A percentile compares a stretch with the other conserved stretches of the same genome.
Evolutionary conservation across 2,888 invertebrate genomes (phyloP).

Genomic region (Leptinotarsa haldemani): DNA sequence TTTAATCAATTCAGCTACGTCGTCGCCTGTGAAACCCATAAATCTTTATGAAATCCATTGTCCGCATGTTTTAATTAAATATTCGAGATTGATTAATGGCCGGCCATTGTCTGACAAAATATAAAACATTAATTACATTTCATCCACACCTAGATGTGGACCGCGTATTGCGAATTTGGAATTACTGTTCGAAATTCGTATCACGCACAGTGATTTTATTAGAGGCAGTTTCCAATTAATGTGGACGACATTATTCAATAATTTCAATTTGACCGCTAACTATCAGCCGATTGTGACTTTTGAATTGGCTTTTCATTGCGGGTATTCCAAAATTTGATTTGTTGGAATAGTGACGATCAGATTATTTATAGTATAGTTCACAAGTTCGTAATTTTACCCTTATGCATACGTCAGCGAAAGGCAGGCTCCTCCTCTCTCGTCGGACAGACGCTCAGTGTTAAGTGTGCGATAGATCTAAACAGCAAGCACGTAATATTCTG

Average conservation of each 20-base stretch:
- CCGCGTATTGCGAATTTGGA: conserved; percentile 56
- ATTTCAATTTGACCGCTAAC: conserved; percentile 47
- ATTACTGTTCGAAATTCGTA: conserved; percentile 51
- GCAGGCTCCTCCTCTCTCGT: too few relatives aligned
- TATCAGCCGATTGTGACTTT: conserved; percentile 38
- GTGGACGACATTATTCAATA: conserved; percentile 41
- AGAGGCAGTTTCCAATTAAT: conserved; percentile 55
- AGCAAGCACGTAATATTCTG: too few relatives aligned
- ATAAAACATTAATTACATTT: conserved; percentile 64
- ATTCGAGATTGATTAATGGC: conserved; percentile 67
- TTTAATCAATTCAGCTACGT: conserved; percentile 64
- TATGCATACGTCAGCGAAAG: too few relatives aligned
- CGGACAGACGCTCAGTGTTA: too few relatives aligned
- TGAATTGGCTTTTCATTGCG: conserved; percentile 40
- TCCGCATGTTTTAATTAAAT: conserved; percentile 68
- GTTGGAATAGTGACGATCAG: neutral
- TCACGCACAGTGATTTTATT: conserved; percentile 48
- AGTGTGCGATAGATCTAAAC: too few relatives aligned
- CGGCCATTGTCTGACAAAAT: conserved; percentile 65
- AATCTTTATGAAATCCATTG: conserved; percentile 67
- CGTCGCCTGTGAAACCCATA: conserved; percentile 63
- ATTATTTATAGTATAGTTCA: neutral
- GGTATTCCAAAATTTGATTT: conserved; percentile 17
- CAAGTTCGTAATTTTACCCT: too few relatives aligned
- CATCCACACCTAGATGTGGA: conserved; percentile 58